Evolutionary conservation across 2,797 vertebrate genomes (phyloP), one percentile per base, ranked within the genome.

Genomic region (Rhabdomys pumilio): DNA sequence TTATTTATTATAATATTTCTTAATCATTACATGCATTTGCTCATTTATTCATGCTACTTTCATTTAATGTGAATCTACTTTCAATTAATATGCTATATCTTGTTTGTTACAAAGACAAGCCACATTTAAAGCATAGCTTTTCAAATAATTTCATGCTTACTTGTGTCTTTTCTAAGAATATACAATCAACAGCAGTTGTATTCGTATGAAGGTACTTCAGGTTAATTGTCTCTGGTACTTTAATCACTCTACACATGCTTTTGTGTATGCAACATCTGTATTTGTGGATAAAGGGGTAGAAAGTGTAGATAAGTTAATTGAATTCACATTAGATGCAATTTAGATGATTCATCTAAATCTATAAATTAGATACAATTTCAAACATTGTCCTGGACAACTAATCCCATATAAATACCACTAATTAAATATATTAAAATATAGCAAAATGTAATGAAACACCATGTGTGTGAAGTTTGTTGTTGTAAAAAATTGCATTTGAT

Each of bases 401-500:
- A 80, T 29, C 11, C 84, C 19, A 77, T 59, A 76, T 75, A 14
- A 63, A 83, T 47, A 59, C 73, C 73, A 92, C 15, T 81, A 87
- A 73, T 63, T 2, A 59, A 89, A 82, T 89, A 59, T 3, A 75
- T 73, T 89, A 89, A 92, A 77, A 76, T 44, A 90, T 81, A 4
- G 87, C 90, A 82, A 86, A 4, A 73, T 75, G 4, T 57, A 91
- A 0, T 34, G 75, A 91, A 92, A 50, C 7, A 89, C 8, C 55
- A 47, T 20, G 6, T 79, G 3, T 93, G 7, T 88, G 82, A 80
- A 92, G 7, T 65, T 90, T 90, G 88, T 82, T 95, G 76, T 61
- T 61, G 72, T 53, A 69, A 92, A 89, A 81, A 89, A 89, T 92
- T 87, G 38, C 63, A 93, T 96, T 93, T 94, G 72, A 94, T 94